Evolutionary conservation across 2,797 vertebrate genomes (phyloP), one percentile per base, ranked within the genome.

Genomic region (Pangasius krempfi): DNA sequence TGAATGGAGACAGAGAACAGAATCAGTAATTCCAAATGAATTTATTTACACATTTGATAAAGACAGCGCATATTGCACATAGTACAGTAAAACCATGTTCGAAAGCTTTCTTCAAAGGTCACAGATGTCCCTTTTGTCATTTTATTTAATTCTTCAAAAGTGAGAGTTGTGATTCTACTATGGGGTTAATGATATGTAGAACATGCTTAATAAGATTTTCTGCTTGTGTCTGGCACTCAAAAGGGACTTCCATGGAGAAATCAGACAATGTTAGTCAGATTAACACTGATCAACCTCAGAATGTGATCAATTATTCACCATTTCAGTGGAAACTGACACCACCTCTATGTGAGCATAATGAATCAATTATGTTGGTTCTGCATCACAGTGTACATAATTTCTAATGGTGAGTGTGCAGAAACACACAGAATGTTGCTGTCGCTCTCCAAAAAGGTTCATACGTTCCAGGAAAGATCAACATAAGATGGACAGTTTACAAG

Each of bases 41-140:
- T 88, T 88, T 90, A 90, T 87, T 90, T 88, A 87, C 87, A 90
- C 64, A 40, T 64, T 80, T 84, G 18, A 88, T 76, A 85, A 73
- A 64, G 84, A 82, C 78, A 82, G 33, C 40, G 22, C 56, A 5
- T 33, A 81, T 82, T 75, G 66, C 66, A 86, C 84, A 86, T 22
- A 64, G 30, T 80, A 89, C 72, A 68, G 27, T 44, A 56, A 58
- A 78, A 66, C 22, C 50, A 83, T 47, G 60, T 72, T 50, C 5
- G 13, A 72, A 27, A 58, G 54, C 64, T 37, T 64, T 81, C 66
- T 52, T 68, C 20, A 81, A 8, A 54, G 56, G 20, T n/a, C n/a
- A 4, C 30, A 73, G 12, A 73, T 82, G 60, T 52, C 62, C 44
- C 62, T 52, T 52, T 52, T 33, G n/a, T 70, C 64, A 68, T 68